Base-by-base conservation (phyloP, 1,140 invertebrate species). In the Panulirus ornatus region DNA sequence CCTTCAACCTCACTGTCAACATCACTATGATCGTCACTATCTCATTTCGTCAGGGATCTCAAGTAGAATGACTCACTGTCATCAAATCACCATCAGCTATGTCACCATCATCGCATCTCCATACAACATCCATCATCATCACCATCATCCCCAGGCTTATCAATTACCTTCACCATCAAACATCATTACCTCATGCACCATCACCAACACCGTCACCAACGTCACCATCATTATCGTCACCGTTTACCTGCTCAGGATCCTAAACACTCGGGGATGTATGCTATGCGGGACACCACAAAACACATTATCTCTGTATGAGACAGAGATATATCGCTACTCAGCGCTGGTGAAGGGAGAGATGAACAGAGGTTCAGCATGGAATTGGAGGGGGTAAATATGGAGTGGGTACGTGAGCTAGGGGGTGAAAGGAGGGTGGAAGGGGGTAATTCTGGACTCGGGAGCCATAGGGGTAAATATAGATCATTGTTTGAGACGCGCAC, bases 401-500 rank as follows among this genome's bases (percentile, higher is more conserved):
- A 38, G 0, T 1, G 9, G 40, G 6, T 19, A n/a, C 19, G 30
- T 19, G 34, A 38, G 2, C 0, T 1, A 75, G 30, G n/a, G 30
- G 38, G 6, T 14, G 71, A 38, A 8, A 14, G 71, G n/a, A 0
- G 22, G 30, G 40, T 2, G 38, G 34, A 75, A 22, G 27, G 58
- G 27, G 1, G 27, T 16, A 63, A 1, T 22, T 9, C 27, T 34
- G 9, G n/a, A n/a, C 66, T 27, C 66, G 66, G n/a, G n/a, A n/a
- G n/a, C n/a, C 27, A 70, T 5, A 42, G 58, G 34, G 81, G 58
- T 83, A 83, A 66, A 83, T 83, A 63, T 83, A 83, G 79, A 83
- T 83, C 34, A 83, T 83, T 83, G 79, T 83, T 83, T 83, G 79
- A 63, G 44, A 63, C 79, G 27, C 36, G 51, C 51, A 11, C 79